A percentile compares a stretch with the other conserved stretches of the same genome.
These are phyloP conservation scores for Platyscapa corneri DNA, from an alignment of 1,140 invertebrate species.

Conservation along the genomic window DNA sequence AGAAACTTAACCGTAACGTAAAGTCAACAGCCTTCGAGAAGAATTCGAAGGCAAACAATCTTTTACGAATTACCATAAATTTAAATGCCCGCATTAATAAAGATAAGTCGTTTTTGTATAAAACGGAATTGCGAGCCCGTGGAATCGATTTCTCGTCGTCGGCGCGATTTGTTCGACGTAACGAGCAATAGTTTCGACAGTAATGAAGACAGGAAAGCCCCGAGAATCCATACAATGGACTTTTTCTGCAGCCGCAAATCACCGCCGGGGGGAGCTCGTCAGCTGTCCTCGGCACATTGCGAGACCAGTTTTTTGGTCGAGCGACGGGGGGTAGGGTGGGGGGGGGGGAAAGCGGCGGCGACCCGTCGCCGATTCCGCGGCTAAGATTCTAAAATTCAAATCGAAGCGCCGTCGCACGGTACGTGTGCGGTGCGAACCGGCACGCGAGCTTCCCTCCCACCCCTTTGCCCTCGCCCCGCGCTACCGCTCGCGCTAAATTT, in stretches of 20 bases:
- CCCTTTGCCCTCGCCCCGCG: background rate
- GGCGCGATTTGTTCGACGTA: background rate
- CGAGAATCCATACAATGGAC: background rate
- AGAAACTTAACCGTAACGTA: no score
- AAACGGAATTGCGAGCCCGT: background rate
- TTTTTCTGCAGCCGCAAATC: background rate
- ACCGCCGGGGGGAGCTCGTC: no score
- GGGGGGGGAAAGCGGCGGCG: background rate
- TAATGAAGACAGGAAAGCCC: background rate
- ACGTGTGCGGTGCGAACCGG: conserved; percentile 26
- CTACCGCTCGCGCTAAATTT: conserved; percentile 57
- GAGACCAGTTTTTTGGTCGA: background rate
- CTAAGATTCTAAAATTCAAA: conserved; percentile 64
- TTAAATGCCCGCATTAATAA: background rate
- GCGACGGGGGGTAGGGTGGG: no score
- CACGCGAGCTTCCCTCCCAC: conserved; percentile 25
- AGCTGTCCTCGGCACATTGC: background rate
- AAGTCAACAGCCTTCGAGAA: no score
- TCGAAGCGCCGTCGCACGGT: conserved; percentile 26
- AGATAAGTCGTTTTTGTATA: background rate
- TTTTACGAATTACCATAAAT: conserved; percentile 3
- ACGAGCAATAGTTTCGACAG: background rate
- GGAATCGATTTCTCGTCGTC: background rate
- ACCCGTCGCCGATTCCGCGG: conserved; percentile 39
- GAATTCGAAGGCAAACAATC: background rate